A percentile compares a stretch with the other conserved stretches of the same genome.
phyloP scores from a whole-genome alignment of 2,113 vertebrate species.

The Mirza zaza region DNA sequence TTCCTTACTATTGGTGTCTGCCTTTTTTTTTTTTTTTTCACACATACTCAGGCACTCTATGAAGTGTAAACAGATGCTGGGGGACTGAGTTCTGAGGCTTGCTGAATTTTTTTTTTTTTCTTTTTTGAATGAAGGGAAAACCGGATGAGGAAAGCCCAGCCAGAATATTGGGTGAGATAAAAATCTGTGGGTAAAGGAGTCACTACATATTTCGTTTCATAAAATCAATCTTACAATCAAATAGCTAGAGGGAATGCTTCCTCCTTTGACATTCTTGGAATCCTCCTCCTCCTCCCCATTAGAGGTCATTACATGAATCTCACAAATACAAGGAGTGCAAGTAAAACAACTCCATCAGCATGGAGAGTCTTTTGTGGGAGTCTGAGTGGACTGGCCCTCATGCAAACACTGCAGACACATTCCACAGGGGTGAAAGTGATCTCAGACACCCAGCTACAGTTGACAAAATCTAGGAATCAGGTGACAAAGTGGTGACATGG shows the following conservation, averaged over 20 bases:
- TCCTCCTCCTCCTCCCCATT: neutral
- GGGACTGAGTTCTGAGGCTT: neutral
- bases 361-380: neutral
- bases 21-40: constrained; percentile 51
- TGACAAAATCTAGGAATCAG: constrained; percentile 60
- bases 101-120: neutral
- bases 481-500: neutral
- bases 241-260: neutral
- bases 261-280: neutral
- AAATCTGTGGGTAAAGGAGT: neutral
- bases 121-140: neutral
- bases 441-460: constrained; percentile 29
- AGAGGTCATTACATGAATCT: neutral
- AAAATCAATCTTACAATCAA: neutral
- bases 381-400: neutral
- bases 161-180: neutral
- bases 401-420: constrained; percentile 26
- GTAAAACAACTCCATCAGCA: neutral
- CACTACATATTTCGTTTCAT: neutral
- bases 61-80: constrained; percentile 37
- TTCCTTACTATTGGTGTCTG: neutral
- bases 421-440: constrained; percentile 14
- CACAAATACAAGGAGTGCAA: neutral
- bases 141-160: neutral
- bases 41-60: constrained; percentile 1